phyloP scores from a whole-genome alignment of 1,140 invertebrate species.

The Arion vulgaris region DNA sequence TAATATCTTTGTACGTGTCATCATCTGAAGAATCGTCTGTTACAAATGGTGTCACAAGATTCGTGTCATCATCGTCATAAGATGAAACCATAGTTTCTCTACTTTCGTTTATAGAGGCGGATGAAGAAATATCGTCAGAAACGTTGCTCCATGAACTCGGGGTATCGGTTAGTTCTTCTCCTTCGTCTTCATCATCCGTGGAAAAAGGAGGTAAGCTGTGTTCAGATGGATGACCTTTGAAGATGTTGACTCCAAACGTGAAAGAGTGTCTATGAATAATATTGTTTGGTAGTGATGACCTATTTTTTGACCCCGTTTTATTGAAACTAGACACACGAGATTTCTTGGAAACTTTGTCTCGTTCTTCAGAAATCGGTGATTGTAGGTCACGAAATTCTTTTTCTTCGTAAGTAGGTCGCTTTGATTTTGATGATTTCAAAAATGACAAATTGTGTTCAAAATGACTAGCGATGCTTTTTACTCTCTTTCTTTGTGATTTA shows the following conservation, averaged over 20 bases:
- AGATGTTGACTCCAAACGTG: neutral
- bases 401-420: neutral
- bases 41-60: conserved; percentile 10
- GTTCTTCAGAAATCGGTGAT: neutral
- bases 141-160: neutral
- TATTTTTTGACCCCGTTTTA: neutral
- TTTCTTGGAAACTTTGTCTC: conserved; percentile 5
- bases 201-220: neutral
- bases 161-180: neutral
- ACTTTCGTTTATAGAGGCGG: neutral
- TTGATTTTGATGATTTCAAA: neutral
- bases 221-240: neutral
- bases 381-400: neutral
- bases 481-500: neutral
- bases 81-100: neutral
- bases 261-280: neutral
- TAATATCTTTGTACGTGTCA: neutral
- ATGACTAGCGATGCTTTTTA: neutral
- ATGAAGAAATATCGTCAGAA: neutral
- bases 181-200: neutral
- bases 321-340: neutral
- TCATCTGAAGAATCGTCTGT: neutral
- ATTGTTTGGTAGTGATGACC: neutral
- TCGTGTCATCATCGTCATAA: neutral
- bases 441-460: conserved; percentile 2